Conservation (phyloP, 2,797 vertebrate species). For the Cynopterus sphinx region DNA sequence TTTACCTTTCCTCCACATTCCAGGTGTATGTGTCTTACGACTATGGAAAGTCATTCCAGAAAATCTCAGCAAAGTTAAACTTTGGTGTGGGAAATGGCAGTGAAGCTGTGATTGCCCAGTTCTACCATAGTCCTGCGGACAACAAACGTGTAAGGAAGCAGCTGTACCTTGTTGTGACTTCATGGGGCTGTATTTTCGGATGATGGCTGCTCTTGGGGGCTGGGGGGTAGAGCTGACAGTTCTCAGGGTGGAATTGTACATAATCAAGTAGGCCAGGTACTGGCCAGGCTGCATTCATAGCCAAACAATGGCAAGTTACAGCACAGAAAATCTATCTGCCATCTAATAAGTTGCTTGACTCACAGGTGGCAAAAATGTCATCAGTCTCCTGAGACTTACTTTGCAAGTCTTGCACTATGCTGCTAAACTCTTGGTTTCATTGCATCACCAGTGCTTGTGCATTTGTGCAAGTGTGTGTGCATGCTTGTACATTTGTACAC, state of each 20-base stretch:
- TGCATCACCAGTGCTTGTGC: background rate
- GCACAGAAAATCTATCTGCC: background rate
- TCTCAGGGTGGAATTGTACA: background rate
- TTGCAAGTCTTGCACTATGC: background rate
- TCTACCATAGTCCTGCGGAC: conserved; percentile 98
- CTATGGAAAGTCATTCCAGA: conserved; percentile 93
- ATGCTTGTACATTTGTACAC: rapidly evolving
- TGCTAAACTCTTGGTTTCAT: background rate
- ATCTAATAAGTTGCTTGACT: background rate
- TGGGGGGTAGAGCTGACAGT: background rate
- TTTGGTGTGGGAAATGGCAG: conserved; percentile 85
- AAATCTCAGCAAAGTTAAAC: conserved; percentile 91
- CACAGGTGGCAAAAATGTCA: background rate
- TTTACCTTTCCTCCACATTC: background rate
- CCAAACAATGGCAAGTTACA: background rate
- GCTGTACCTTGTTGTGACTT: rapidly evolving
- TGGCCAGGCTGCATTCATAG: conserved; percentile 20
- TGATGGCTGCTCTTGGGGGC: rapidly evolving
- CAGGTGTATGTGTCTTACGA: conserved; percentile 97
- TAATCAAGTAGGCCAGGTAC: background rate
- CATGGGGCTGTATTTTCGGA: background rate
- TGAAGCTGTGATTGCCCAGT: conserved; percentile 94
- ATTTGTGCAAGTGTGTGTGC: rapidly evolving
- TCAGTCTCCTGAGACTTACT: background rate
- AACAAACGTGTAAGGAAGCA: conserved; percentile 92